Base-by-base conservation (phyloP, 2,888 invertebrate species). In the Hoplodrina blanda region DNA sequence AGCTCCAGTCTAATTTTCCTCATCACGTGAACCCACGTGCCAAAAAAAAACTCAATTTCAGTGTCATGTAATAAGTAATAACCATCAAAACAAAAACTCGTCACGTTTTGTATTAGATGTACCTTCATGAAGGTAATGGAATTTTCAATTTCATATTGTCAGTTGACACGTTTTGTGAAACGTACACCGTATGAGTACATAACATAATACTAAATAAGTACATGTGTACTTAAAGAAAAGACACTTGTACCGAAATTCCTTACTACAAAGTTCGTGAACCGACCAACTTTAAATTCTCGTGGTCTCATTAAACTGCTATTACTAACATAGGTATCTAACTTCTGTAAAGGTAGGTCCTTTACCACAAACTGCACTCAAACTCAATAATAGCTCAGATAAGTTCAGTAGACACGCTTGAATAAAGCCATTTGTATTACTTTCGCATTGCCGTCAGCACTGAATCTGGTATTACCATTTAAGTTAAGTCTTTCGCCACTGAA, bases 1-100 rank as follows among this genome's bases (percentile, higher is more conserved):
- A 62, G 8, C 54, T 41, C 19, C 30, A 55, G 20, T n/a, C 44
- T 59, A 62, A 54, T 63, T 56, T 80, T 59, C 44, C 19, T 44
- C 46, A 50, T 55, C 53, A 77, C 30, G 25, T 69, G 61, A 63
- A 55, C 33, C 44, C 62, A 53, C 62, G 54, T 49, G n/a, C 53
- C 13, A 20, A 61, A 77, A 69, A 25, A 69, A 78, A 59, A 60
- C 70, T 62, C 73, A 66, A 59, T 56, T 76, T 78, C 54, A 62
- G 44, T 64, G 25, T 41, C 62, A 81, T 66, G 78, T 72, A 67
- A 78, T 78, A 78, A 78, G 82, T 78, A 78, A 81, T 78, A 78
- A 78, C 82, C 78, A 67, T 78, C 66, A 77, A 78, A 78, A 78
- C 78, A 78, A 78, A 81, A 78, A 81, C 82, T 78, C 82, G 78